phyloP scores from a whole-genome alignment of 1,140 invertebrate genomes.

The Bicyclus anynana region DNA sequence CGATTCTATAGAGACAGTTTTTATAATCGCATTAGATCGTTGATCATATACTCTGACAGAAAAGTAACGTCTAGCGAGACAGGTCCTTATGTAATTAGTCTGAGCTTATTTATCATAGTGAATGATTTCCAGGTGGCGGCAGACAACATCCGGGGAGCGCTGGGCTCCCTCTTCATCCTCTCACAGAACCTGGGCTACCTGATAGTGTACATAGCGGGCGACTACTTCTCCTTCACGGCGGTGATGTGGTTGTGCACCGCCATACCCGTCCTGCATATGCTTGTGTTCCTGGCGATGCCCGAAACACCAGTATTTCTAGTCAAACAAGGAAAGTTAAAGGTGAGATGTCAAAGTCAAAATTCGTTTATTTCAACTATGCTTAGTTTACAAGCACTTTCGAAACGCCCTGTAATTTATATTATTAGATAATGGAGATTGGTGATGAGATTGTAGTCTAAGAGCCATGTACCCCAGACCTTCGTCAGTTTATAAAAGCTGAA shows the following conservation, averaged over 20 bases:
- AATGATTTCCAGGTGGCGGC: conserved; percentile 47
- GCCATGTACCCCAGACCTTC: no score
- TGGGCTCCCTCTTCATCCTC: conserved; percentile 76
- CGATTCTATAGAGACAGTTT: no score
- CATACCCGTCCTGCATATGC: conserved; percentile 62
- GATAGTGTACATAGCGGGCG: conserved; percentile 72
- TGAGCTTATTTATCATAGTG: neutral
- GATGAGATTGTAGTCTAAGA: no score
- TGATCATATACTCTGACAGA: no score
- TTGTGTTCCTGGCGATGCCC: conserved; percentile 72
- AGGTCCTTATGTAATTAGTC: neutral
- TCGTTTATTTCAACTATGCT: neutral
- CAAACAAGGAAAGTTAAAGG: conserved; percentile 70
- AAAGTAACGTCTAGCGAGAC: no score
- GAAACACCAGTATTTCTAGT: conserved; percentile 76
- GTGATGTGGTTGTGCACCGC: conserved; percentile 71
- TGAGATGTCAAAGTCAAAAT: conserved; percentile 17
- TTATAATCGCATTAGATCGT: no score
- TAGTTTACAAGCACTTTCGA: no score
- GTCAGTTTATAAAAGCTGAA: no score
- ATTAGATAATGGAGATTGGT: no score
- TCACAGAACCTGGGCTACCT: conserved; percentile 75
- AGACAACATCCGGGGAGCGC: conserved; percentile 65
- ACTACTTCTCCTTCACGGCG: conserved; percentile 59
- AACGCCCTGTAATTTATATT: no score